Evolutionary conservation across 2,888 invertebrate species (phyloP), one percentile per base, ranked within the genome.

Genomic region (Tipula unca): DNA sequence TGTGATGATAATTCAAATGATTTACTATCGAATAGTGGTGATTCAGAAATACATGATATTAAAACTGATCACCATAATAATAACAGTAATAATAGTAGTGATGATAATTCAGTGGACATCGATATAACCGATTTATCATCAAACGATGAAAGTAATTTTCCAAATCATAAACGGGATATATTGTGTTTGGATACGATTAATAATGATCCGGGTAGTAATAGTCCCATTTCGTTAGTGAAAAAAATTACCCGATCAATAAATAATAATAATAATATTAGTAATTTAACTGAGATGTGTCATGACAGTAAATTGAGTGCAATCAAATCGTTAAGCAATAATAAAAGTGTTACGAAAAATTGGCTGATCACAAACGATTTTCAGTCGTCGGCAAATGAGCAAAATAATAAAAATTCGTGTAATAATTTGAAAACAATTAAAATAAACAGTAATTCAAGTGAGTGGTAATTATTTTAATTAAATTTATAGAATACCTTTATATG

Each of bases 61-160:
- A 42, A 69, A 82, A 32, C 32, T 84, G 54, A 84, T 29, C 25
- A 39, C 35, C 14, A 82, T 82, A 87, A 86, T n/a, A 32, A 32
- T 32, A 32, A 32, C 5, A 32, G 5, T 32, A 32, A 32, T 32
- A 32, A 32, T 32, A 32, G 32, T 32, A 86, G 85, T 35, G 90
- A 90, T 90, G 92, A 89, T 89, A 91, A 93, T 84, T 90, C 91
- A 13, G 88, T 90, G 85, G 91, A 91, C 86, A 90, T 91, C 86
- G 90, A 91, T 86, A 91, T 91, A 82, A 91, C 91, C 10, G 90
- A 91, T 87, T 87, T 90, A 14, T 89, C 90, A 17, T 89, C 89
- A 4, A 88, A 88, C 85, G 90, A 90, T 85, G 89, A 89, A 20
- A 14, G 42, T 17, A 85, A 42, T 35, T 87, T 85, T 10, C 88